Conservation (phyloP, 2,888 invertebrate species). For the Entomobrya proxima region DNA sequence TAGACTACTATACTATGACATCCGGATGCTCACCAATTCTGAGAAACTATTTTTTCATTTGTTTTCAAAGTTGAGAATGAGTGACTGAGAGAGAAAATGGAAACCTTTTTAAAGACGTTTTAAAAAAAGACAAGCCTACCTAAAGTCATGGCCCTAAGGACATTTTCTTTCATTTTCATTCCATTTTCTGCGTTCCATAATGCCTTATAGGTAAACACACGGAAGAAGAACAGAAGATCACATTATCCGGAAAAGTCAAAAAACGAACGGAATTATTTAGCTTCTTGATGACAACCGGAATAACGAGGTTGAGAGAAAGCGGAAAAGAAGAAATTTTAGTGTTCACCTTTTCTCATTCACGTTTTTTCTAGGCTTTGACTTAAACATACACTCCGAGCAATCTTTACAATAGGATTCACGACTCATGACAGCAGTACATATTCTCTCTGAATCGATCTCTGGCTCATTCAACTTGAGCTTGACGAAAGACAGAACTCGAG, state of each 20-base stretch:
- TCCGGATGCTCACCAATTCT: neutral
- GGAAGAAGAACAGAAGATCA: constrained; percentile 18
- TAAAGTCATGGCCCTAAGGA: constrained; percentile 31
- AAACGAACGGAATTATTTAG: constrained; percentile 47
- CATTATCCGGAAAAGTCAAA: constrained; percentile 19
- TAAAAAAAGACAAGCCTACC: neutral
- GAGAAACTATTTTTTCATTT: neutral
- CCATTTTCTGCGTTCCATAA: neutral
- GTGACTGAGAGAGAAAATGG: neutral
- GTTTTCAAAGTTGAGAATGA: neutral
- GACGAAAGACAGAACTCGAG: constrained; percentile 29
- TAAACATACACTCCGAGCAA: constrained; percentile 28
- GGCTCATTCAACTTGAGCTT: neutral
- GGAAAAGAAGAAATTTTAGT: neutral
- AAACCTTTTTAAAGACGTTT: neutral
- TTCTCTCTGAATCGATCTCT: constrained; percentile 42
- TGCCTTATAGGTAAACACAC: neutral
- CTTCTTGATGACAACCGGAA: constrained; percentile 44
- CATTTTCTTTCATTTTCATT: constrained; percentile 39
- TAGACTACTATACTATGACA: too few relatives aligned
- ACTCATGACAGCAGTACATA: neutral
- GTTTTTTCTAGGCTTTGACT: neutral
- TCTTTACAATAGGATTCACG: constrained; percentile 20
- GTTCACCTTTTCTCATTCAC: neutral
- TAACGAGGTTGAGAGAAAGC: neutral